These are phyloP conservation scores for Prenolepis imparis DNA, from an alignment of 2,888 invertebrate species.

Conservation along the genomic window DNA sequence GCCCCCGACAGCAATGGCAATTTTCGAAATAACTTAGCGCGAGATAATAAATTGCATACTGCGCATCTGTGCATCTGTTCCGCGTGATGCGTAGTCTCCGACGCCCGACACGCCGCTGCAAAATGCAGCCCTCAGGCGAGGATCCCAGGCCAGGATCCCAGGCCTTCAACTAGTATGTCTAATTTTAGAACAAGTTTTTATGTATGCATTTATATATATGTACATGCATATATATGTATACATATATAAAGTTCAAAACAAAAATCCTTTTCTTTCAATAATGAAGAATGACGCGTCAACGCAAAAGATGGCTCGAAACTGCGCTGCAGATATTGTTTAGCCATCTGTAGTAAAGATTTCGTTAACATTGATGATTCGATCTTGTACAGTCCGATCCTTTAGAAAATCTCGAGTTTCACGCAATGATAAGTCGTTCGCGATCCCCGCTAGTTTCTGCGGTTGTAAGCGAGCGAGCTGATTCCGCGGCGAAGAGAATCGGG, in stretches of 20 bases:
- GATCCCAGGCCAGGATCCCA: constrained; percentile 39
- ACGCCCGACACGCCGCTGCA: constrained; percentile 35
- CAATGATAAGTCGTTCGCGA: constrained; percentile 44
- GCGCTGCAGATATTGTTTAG: neutral
- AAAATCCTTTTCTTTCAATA: neutral
- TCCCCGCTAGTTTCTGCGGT: constrained; percentile 35
- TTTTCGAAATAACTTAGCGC: constrained; percentile 57
- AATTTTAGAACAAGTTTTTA: constrained; percentile 30
- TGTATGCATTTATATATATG: neutral
- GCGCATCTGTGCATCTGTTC: constrained; percentile 56
- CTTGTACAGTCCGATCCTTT: neutral
- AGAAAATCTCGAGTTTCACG: constrained; percentile 35
- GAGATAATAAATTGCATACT: constrained; percentile 55
- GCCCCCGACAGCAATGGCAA: constrained; percentile 53
- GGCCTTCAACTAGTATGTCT: constrained; percentile 18
- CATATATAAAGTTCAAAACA: neutral
- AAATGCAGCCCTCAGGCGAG: constrained; percentile 40
- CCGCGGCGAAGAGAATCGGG: constrained; percentile 37
- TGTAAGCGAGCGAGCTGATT: constrained; percentile 41
- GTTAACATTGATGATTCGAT: constrained; percentile 12
- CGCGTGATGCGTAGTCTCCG: constrained; percentile 46
- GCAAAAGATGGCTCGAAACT: neutral
- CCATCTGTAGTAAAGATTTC: neutral
- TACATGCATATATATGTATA: neutral
- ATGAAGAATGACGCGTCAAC: no score